These are phyloP conservation scores for Dicroscelio sp. DNA, from an alignment of 2,888 invertebrate genomes.

Conservation along the genomic window DNA sequence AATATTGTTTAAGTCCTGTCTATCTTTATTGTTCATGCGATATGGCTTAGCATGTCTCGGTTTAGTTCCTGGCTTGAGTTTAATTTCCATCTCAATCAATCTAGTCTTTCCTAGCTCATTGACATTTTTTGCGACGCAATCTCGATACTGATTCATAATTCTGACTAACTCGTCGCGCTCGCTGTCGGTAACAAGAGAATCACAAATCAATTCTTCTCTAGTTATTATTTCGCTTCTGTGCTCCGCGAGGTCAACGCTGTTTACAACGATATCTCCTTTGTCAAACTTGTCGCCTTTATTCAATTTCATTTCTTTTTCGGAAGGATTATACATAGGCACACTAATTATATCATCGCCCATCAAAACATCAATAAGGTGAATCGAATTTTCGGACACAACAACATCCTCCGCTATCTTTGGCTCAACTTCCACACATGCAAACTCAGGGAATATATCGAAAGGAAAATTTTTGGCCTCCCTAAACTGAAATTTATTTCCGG, in stretches of 20 bases:
- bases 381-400: not conserved
- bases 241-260: too few species aligned
- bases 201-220: not conserved
- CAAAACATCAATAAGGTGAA: not conserved
- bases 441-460: not conserved
- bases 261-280: not conserved
- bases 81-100: conserved; percentile 51
- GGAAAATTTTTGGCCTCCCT: not conserved
- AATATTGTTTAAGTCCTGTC: conserved; percentile 11
- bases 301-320: too few species aligned
- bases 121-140: conserved; percentile 14
- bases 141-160: conserved; percentile 4
- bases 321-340: too few species aligned
- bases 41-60: conserved; percentile 45
- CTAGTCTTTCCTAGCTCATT: not conserved
- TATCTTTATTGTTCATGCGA: conserved; percentile 44
- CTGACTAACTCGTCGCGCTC: not conserved
- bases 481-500: not conserved
- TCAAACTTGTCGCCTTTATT: too few species aligned
- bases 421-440: too few species aligned
- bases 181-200: not conserved
- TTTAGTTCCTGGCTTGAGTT: not conserved
- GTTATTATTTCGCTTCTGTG: not conserved
- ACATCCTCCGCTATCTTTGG: too few species aligned
- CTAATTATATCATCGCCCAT: not conserved